A percentile compares a stretch with the other conserved stretches of the same genome.
Evolutionary conservation across 2,888 invertebrate species (phyloP).

Genomic region (Drosophila testacea): DNA sequence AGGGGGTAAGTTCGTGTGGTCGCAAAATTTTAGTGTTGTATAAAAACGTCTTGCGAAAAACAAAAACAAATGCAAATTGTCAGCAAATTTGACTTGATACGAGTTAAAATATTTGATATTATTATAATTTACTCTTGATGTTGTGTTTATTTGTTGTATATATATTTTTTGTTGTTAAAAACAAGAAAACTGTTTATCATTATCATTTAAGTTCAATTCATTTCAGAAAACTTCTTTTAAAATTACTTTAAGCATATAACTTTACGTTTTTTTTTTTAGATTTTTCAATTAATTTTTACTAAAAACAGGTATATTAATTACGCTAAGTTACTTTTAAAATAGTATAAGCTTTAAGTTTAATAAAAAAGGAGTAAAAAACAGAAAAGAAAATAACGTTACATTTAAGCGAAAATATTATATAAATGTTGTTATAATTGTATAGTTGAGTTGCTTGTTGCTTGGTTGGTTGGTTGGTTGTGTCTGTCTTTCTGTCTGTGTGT

Average conservation of each 20-base stretch:
- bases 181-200: constrained; percentile 78
- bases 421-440: constrained; percentile 45
- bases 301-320: constrained; percentile 78
- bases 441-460: constrained; percentile 26
- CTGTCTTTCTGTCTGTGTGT: constrained; percentile 24
- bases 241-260: constrained; percentile 70
- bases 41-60: constrained; percentile 79
- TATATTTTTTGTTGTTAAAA: constrained; percentile 68
- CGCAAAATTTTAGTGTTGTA: constrained; percentile 65
- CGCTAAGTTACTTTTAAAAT: constrained; percentile 78
- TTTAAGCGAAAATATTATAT: constrained; percentile 58
- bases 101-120: constrained; percentile 68
- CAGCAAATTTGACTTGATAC: constrained; percentile 72
- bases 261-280: constrained; percentile 52
- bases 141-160: constrained; percentile 47
- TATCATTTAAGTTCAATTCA: constrained; percentile 55
- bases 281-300: constrained; percentile 71
- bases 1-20: constrained; percentile 51
- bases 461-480: constrained; percentile 28
- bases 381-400: constrained; percentile 67
- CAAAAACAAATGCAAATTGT: constrained; percentile 83
- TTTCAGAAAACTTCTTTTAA: constrained; percentile 64
- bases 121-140: constrained; percentile 63
- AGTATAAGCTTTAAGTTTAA: constrained; percentile 73
- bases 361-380: constrained; percentile 60